Evolutionary conservation across 2,888 invertebrate species (phyloP).

Genomic region (Amphiduros pacificus): DNA sequence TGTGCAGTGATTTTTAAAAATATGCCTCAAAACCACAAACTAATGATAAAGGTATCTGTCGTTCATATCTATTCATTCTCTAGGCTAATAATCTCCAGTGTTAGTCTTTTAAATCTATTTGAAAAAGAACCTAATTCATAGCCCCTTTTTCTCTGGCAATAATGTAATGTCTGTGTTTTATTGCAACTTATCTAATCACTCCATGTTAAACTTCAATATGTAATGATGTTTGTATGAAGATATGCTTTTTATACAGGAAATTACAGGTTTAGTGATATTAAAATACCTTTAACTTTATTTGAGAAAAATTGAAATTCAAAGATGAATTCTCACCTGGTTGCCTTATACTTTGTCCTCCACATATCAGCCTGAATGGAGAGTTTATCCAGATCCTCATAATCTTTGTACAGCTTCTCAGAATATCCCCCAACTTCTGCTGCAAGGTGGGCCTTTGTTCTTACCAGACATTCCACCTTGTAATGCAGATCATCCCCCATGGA

Average conservation of each 20-base stretch:
- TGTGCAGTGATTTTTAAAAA: neutral
- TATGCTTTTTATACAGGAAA: too few relatives aligned
- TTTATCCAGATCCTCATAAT: conserved; percentile 92
- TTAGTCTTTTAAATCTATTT: too few relatives aligned
- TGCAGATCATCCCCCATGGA: conserved; percentile 94
- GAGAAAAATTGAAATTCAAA: neutral
- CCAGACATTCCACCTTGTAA: conserved; percentile 83
- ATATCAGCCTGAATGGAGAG: conserved; percentile 92
- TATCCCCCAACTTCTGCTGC: conserved; percentile 83
- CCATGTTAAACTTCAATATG: too few relatives aligned
- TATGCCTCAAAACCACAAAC: neutral
- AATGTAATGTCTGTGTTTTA: too few relatives aligned
- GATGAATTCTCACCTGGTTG: conserved; percentile 72
- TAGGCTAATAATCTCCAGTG: too few relatives aligned
- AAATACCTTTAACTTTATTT: neutral
- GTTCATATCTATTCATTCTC: too few relatives aligned
- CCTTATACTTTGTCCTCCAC: conserved; percentile 94
- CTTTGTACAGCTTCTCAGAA: conserved; percentile 70
- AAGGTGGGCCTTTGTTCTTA: conserved; percentile 84
- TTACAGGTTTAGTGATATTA: neutral
- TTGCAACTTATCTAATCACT: too few relatives aligned
- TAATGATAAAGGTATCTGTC: too few relatives aligned
- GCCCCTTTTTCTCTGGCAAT: too few relatives aligned
- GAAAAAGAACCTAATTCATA: too few relatives aligned
- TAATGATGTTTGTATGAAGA: neutral